phyloP scores from a whole-genome alignment of 2,888 invertebrate genomes.

The Tetragonula carbonaria region DNA sequence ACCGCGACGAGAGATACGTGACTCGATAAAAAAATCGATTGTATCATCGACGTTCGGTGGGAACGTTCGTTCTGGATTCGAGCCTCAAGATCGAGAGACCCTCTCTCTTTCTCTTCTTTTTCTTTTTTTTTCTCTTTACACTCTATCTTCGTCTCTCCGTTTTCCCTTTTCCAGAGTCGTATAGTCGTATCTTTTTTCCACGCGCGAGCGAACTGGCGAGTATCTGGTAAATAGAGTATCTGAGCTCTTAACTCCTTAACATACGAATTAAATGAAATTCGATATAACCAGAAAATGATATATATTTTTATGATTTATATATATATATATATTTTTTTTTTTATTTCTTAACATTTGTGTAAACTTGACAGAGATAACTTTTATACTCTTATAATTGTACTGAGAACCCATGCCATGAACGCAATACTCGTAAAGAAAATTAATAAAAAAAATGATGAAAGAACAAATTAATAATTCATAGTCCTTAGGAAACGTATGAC shows the following conservation, averaged over 20 bases:
- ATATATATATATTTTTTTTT: too few species aligned
- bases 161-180: neutral
- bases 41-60: slow-evolving; percentile 52
- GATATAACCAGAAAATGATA: too few species aligned
- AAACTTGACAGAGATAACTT: too few species aligned
- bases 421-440: too few species aligned
- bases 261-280: too few species aligned
- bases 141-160: neutral
- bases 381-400: too few species aligned
- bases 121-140: slow-evolving; percentile 6
- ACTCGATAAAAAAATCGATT: slow-evolving; percentile 50
- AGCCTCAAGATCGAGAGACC: slow-evolving; percentile 20
- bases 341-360: too few species aligned
- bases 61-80: slow-evolving; percentile 34
- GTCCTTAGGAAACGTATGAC: too few species aligned
- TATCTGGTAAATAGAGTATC: slow-evolving; percentile 8
- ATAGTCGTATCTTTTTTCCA: neutral
- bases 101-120: slow-evolving; percentile 12
- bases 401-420: too few species aligned
- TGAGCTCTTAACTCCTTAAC: neutral
- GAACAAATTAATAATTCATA: too few species aligned
- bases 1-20: slow-evolving; percentile 47
- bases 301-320: too few species aligned
- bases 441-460: too few species aligned
- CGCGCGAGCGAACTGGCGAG: neutral